Percentiles rank a stretch among this genome's conserved stretches.
These are phyloP conservation scores for Caenorhabditis tropicalis DNA, from an alignment of 1,140 invertebrate species.

Conservation along the genomic window DNA sequence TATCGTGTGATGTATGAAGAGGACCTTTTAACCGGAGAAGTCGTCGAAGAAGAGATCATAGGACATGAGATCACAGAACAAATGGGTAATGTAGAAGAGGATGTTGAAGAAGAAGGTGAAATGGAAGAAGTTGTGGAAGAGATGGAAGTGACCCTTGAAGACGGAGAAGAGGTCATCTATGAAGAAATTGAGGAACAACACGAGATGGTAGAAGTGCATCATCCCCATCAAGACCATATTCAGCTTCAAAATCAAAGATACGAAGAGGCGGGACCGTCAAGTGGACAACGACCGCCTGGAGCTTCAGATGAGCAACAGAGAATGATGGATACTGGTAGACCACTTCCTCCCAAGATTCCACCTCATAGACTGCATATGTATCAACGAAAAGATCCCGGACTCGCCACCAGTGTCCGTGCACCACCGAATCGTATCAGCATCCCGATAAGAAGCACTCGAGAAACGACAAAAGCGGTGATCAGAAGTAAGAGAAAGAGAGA, in stretches of 20 bases:
- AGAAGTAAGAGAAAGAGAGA: background rate
- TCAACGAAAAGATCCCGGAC: background rate
- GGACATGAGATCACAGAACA: background rate
- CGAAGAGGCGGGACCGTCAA: too few species aligned
- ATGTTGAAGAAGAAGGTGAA: background rate
- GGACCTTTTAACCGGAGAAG: background rate
- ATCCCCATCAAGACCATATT: too few species aligned
- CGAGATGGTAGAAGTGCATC: too few species aligned
- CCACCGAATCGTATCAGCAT: background rate
- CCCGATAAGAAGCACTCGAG: background rate
- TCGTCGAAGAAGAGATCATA: slow-evolving; percentile 22
- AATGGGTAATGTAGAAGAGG: background rate
- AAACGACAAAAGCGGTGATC: background rate
- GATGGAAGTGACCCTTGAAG: background rate
- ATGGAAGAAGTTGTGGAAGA: background rate
- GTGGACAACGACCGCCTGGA: too few species aligned
- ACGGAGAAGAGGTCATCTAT: background rate
- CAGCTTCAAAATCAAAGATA: too few species aligned
- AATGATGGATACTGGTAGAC: background rate
- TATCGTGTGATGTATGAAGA: background rate
- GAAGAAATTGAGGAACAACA: slow-evolving; percentile 9
- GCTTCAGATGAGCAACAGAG: too few species aligned
- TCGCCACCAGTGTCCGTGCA: background rate
- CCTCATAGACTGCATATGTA: background rate
- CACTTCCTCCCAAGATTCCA: background rate